Conservation (phyloP, 2,797 vertebrate species). For the Pachyuromys duprasi region DNA sequence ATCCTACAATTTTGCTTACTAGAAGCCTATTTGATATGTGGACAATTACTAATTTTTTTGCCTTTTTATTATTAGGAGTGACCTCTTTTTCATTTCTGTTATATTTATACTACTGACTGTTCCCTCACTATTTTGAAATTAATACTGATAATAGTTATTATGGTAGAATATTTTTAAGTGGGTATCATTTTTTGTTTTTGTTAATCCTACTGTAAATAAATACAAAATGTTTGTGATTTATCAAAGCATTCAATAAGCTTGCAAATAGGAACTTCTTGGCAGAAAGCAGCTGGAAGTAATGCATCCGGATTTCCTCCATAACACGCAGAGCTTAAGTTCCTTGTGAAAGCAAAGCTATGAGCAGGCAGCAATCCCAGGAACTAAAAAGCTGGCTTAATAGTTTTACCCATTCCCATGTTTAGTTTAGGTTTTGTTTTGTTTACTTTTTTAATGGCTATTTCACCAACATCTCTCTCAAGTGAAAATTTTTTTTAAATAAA, state of each 20-base stretch:
- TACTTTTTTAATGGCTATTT: not conserved
- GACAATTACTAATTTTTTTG: slow-evolving; percentile 22
- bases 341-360: not conserved
- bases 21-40: not conserved
- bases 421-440: not conserved
- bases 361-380: not conserved
- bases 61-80: not conserved
- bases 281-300: not conserved
- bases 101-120: not conserved
- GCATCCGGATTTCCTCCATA: not conserved
- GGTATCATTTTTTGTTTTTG: not conserved
- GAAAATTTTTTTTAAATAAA: not conserved
- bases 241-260: not conserved
- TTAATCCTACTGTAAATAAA: slow-evolving; percentile 33
- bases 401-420: not conserved
- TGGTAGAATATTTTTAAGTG: not conserved
- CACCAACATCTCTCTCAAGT: not conserved
- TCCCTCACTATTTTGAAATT: slow-evolving; percentile 30
- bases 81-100: not conserved
- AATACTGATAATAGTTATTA: not conserved
- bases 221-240: not conserved
- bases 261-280: not conserved
- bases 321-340: not conserved
- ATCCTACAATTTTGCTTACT: not conserved
- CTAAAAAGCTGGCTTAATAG: not conserved